Percentiles rank a stretch among this genome's conserved stretches.
These are phyloP conservation scores for Drosophila pachea DNA, from an alignment of 1,140 invertebrate genomes.

Conservation along the genomic window DNA sequence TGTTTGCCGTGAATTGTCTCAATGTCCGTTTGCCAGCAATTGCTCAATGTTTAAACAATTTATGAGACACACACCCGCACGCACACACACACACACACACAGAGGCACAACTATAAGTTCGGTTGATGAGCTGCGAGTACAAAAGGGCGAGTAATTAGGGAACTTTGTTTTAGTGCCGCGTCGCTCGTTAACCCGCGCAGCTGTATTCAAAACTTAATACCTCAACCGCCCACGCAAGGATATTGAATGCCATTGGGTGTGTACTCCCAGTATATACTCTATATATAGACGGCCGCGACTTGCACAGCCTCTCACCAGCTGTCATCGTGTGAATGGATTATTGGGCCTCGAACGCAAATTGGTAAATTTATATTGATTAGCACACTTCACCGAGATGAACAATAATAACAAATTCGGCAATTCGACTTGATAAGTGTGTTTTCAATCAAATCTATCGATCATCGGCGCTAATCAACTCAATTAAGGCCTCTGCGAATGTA, in stretches of 20 bases:
- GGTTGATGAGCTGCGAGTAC: slow-evolving; percentile 41
- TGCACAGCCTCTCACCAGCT: slow-evolving; percentile 58
- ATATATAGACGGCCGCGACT: slow-evolving; percentile 18
- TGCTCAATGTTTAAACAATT: slow-evolving; percentile 76
- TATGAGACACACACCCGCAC: slow-evolving; percentile 48
- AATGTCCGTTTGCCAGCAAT: slow-evolving; percentile 63
- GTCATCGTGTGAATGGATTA: slow-evolving; percentile 12
- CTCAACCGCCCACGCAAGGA: slow-evolving; percentile 37
- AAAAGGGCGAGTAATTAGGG: slow-evolving; percentile 68
- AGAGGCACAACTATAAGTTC: slow-evolving; percentile 10
- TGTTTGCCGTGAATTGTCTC: slow-evolving; percentile 52
- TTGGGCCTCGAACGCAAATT: slow-evolving; percentile 42
- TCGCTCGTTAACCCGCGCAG: slow-evolving; percentile 15
- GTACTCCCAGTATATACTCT: neutral
- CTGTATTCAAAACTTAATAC: slow-evolving; percentile 1
- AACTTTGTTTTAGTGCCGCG: slow-evolving; percentile 58
- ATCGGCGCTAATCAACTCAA: slow-evolving; percentile 36
- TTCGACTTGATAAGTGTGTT: slow-evolving; percentile 15
- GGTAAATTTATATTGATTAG: slow-evolving; percentile 64
- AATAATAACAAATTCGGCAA: neutral
- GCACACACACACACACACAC: neutral
- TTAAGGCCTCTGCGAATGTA: slow-evolving; percentile 1
- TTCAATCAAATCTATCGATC: slow-evolving; percentile 23
- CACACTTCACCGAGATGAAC: slow-evolving; percentile 35
- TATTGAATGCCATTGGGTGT: slow-evolving; percentile 21